These are phyloP conservation scores for Nicator chloris DNA, from an alignment of 2,113 vertebrate genomes.

Conservation along the genomic window DNA sequence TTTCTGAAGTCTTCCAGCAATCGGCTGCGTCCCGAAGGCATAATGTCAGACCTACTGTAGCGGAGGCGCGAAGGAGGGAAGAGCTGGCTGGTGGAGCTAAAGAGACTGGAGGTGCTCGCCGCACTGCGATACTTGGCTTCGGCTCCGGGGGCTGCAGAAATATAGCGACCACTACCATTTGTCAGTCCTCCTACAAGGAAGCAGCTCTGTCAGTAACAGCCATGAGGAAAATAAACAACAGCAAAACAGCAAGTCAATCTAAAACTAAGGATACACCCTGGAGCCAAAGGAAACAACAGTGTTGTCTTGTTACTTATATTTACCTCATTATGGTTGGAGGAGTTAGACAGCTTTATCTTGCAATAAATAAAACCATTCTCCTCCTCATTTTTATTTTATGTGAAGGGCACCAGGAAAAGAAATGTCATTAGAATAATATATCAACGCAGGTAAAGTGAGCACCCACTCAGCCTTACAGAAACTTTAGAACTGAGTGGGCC, in stretches of 20 bases:
- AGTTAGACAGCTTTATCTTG: conserved; percentile 17
- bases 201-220: conserved; percentile 65
- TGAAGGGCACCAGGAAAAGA: conserved; percentile 27
- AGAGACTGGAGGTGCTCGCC: conserved; percentile 87
- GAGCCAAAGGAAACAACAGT: not conserved
- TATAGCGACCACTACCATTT: conserved; percentile 95
- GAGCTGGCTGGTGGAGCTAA: conserved; percentile 95
- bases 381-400: not conserved
- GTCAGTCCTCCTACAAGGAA: conserved; percentile 90
- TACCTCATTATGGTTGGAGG: not conserved
- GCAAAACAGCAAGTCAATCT: conserved; percentile 29
- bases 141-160: conserved; percentile 95
- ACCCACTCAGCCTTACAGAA: not conserved
- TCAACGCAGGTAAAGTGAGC: not conserved
- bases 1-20: conserved; percentile 95
- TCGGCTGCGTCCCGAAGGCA: conserved; percentile 93
- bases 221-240: not conserved
- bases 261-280: conserved; percentile 22
- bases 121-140: conserved; percentile 94
- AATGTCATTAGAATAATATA: not conserved
- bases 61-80: conserved; percentile 93
- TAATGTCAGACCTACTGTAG: conserved; percentile 94
- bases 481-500: not conserved
- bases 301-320: not conserved
- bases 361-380: conserved; percentile 22